Evolutionary conservation across 2,797 vertebrate genomes (phyloP).

Genomic region (Clarias fuscus): DNA sequence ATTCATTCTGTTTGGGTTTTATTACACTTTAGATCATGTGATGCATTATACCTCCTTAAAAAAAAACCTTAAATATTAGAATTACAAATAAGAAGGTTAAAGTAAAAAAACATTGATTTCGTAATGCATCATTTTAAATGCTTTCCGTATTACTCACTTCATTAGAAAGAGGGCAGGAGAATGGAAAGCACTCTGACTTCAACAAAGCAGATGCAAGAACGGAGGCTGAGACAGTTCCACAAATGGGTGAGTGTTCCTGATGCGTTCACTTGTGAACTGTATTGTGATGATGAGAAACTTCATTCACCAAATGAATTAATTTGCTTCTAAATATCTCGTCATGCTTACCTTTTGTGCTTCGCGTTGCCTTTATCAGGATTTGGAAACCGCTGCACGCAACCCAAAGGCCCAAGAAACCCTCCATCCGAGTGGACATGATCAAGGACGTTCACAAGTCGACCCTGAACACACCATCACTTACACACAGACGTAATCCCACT

Average conservation of each 20-base stretch:
- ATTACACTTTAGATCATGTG: background rate
- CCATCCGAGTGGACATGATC: constrained; percentile 90
- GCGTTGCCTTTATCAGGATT: constrained; percentile 75
- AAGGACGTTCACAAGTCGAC: constrained; percentile 14
- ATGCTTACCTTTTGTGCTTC: background rate
- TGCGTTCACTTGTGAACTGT: too few species aligned
- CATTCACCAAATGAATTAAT: background rate
- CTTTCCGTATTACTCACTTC: background rate
- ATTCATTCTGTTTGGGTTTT: background rate
- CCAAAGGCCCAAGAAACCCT: constrained; percentile 87
- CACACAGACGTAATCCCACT: constrained; percentile 35
- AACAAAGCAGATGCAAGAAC: constrained; percentile 22
- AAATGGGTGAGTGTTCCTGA: constrained; percentile 52
- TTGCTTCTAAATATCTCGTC: background rate
- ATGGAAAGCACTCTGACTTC: constrained; percentile 20
- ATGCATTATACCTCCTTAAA: background rate
- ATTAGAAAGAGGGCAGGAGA: constrained; percentile 32
- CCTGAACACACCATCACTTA: constrained; percentile 32
- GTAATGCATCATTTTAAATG: background rate
- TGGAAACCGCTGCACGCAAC: constrained; percentile 86
- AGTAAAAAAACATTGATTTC: background rate
- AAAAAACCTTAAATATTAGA: background rate
- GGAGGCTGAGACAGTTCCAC: constrained; percentile 26
- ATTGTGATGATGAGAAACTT: background rate
- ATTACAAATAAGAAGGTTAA: background rate